Conservation (phyloP, 1,140 invertebrate species). For the Aleiodes sp. region DNA sequence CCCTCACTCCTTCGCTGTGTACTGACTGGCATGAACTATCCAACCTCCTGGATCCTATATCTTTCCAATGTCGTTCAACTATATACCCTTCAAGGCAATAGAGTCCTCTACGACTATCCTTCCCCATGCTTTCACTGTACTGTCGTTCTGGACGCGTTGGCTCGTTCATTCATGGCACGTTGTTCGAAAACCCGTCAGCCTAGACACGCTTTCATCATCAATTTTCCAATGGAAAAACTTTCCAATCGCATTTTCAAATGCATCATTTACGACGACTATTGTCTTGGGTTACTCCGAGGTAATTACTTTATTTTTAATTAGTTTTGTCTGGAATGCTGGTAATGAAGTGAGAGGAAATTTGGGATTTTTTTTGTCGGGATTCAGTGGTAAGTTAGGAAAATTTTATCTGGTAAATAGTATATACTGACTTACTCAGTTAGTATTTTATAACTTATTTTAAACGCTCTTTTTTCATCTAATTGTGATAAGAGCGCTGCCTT, state of each 20-base stretch:
- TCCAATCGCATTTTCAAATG: neutral
- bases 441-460: too few species aligned
- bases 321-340: too few species aligned
- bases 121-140: neutral
- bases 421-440: too few species aligned
- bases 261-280: neutral
- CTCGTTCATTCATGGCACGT: constrained; percentile 15
- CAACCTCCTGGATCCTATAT: neutral
- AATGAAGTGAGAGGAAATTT: too few species aligned
- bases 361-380: too few species aligned
- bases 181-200: constrained; percentile 3
- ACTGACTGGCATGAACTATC: constrained; percentile 4
- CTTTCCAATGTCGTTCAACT: neutral
- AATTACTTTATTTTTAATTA: too few species aligned
- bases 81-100: neutral
- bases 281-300: neutral
- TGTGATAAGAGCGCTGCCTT: too few species aligned
- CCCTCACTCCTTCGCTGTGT: neutral
- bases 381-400: too few species aligned
- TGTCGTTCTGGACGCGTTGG: constrained; percentile 6
- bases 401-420: too few species aligned
- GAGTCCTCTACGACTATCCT: constrained; percentile 7
- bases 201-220: constrained; percentile 19
- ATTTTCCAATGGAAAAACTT: neutral
- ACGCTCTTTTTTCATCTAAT: too few species aligned